These are phyloP conservation scores for Platerodrilus igneus DNA, from an alignment of 2,888 invertebrate species.

Conservation along the genomic window DNA sequence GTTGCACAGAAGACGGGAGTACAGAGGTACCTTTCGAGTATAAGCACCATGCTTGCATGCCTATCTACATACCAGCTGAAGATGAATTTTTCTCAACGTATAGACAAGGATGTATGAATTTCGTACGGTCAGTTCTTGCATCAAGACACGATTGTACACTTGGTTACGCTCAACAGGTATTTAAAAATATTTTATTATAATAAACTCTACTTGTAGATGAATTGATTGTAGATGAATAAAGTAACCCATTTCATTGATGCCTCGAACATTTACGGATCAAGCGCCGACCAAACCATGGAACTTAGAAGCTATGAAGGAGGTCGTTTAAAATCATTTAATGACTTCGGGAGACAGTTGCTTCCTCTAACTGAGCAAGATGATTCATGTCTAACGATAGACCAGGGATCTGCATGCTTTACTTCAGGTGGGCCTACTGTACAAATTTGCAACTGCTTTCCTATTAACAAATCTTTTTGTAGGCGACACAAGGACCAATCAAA, in stretches of 20 bases:
- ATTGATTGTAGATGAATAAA: slow-evolving; percentile 61
- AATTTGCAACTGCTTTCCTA: too few species aligned
- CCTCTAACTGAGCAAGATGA: slow-evolving; percentile 59
- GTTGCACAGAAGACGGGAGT: slow-evolving; percentile 62
- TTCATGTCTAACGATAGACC: slow-evolving; percentile 59
- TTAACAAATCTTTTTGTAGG: slow-evolving; percentile 56
- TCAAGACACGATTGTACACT: slow-evolving; percentile 63
- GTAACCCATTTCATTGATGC: slow-evolving; percentile 70
- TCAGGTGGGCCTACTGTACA: slow-evolving; percentile 54
- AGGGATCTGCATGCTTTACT: slow-evolving; percentile 63
- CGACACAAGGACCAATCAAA: slow-evolving; percentile 72
- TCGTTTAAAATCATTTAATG: slow-evolving; percentile 58
- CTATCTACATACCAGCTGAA: slow-evolving; percentile 56
- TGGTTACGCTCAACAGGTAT: slow-evolving; percentile 67
- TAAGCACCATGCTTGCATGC: slow-evolving; percentile 65
- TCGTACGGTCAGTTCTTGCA: slow-evolving; percentile 64
- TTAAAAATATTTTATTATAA: slow-evolving; percentile 17
- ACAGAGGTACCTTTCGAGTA: slow-evolving; percentile 49
- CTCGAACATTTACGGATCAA: slow-evolving; percentile 71
- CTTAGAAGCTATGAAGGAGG: slow-evolving; percentile 61
- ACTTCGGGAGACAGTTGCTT: slow-evolving; percentile 62
- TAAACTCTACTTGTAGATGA: neutral
- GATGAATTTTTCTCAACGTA: slow-evolving; percentile 60
- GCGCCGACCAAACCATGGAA: slow-evolving; percentile 52
- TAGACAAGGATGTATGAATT: slow-evolving; percentile 64